A percentile compares a stretch with the other conserved stretches of the same genome.
These are phyloP conservation scores for Pseudochirops corinnae DNA, from an alignment of 2,797 vertebrate species.

Conservation along the genomic window DNA sequence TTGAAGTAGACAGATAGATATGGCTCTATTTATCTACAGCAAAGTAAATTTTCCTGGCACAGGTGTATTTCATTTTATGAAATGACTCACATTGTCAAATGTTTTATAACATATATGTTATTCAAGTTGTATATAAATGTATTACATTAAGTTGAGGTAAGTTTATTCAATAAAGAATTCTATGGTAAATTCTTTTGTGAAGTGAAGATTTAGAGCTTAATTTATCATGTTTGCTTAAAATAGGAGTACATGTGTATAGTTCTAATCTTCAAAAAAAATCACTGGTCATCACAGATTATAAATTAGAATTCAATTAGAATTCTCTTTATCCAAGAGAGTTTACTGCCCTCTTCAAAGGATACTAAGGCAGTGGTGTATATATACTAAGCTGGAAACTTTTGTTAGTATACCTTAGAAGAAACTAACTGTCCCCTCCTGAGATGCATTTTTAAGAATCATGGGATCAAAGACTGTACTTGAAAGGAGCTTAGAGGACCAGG, in stretches of 20 bases:
- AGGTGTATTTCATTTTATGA: conserved; percentile 43
- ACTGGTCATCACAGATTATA: conserved; percentile 54
- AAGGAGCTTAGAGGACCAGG: background rate
- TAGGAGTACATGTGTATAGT: background rate
- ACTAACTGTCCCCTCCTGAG: conserved; percentile 7
- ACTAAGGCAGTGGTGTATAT: conserved; percentile 9
- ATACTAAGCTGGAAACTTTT: background rate
- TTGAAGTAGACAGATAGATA: background rate
- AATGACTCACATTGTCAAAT: conserved; percentile 56
- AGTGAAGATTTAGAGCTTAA: conserved; percentile 30
- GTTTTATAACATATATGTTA: conserved; percentile 4
- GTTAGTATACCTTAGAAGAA: background rate
- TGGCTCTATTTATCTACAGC: background rate
- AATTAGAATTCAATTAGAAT: conserved; percentile 21
- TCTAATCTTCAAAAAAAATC: conserved; percentile 58
- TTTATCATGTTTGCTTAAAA: background rate
- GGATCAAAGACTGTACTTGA: background rate
- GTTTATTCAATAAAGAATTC: conserved; percentile 28
- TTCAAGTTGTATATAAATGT: conserved; percentile 62
- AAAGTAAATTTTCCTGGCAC: conserved; percentile 37
- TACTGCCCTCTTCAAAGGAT: conserved; percentile 33
- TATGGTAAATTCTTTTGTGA: conserved; percentile 50
- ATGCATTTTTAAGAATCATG: conserved; percentile 4
- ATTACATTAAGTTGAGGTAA: conserved; percentile 36
- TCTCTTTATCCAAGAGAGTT: conserved; percentile 29